Base-by-base conservation (phyloP, 2,797 vertebrate genomes). In the Lindbergichthys nudifrons region DNA sequence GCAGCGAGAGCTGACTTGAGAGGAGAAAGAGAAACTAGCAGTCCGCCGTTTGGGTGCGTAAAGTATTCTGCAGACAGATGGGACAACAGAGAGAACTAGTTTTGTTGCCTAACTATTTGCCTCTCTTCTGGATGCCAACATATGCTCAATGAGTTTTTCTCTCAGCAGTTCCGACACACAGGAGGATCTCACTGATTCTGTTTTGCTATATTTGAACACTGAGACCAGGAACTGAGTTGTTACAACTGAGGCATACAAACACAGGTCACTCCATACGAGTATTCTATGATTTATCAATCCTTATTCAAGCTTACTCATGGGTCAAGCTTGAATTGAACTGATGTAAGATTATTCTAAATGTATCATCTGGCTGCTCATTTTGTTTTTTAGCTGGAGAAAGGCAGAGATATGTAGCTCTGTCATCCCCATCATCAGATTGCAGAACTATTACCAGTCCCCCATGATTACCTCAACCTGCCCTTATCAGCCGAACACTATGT, bases 41-140 rank as follows among this genome's bases (percentile, higher is more conserved):
- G 72, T 78, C 70, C 79, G 62, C 90, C 80, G 86, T 75, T 75
- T 83, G 83, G 90, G 83, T 86, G 89, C 85, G 77, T 70, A 85
- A 56, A 82, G 82, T 90, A 83, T 86, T 89, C 68, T 73, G 84
- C 75, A 83, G 90, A 93, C 92, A 95, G 93, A 95, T 93, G 93
- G 93, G 84, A 91, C 75, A 80, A 87, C 74, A 89, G 86, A 89
- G 83, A 78, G 69, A 88, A 81, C 67, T 73, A 78, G 78, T 88
- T 91, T 85, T 84, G 71, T 89, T 92, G 87, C 73, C 86, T 67
- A 81, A 67, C 75, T 82, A 86, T 81, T 88, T 85, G 73, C 81
- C 70, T 88, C 84, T 91, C 82, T 90, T 82, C 87, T 79, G 85
- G 87, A 87, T 77, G 81, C 80, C 72, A 82, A 81, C 93, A 92